A percentile compares a stretch with the other conserved stretches of the same genome.
Evolutionary conservation across 1,140 invertebrate genomes (phyloP).

Genomic region (Chymomyza costata): DNA sequence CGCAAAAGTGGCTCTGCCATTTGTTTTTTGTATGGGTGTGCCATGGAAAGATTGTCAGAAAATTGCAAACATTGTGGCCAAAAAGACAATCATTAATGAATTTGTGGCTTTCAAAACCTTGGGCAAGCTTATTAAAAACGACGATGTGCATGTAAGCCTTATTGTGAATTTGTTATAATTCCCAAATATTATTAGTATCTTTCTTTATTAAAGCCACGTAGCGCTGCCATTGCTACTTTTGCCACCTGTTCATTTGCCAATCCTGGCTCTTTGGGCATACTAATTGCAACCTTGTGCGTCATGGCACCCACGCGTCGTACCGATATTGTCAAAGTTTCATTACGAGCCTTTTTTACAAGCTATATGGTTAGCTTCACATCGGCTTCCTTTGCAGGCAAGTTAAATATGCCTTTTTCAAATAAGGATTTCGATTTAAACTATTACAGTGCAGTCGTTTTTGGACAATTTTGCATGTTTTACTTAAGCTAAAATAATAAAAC

Average conservation of each 20-base stretch:
- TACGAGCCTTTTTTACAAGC: conserved; percentile 32
- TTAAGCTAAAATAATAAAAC: too few relatives aligned
- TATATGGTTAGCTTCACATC: conserved; percentile 43
- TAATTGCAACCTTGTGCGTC: conserved; percentile 29
- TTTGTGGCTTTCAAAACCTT: conserved; percentile 90
- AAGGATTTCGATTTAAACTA: too few relatives aligned
- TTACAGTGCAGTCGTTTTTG: too few relatives aligned
- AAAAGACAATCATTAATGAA: conserved; percentile 93
- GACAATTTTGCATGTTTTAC: too few relatives aligned
- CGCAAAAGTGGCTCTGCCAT: conserved; percentile 87
- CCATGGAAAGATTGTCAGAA: conserved; percentile 84
- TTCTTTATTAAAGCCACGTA: conserved; percentile 77
- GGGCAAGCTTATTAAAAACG: conserved; percentile 79
- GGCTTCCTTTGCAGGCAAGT: conserved; percentile 34
- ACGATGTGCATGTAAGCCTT: conserved; percentile 79
- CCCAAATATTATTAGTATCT: conserved; percentile 2
- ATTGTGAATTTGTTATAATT: too few relatives aligned
- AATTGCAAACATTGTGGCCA: conserved; percentile 86
- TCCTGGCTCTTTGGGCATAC: conserved; percentile 36
- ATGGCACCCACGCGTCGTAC: conserved; percentile 26
- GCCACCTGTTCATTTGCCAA: conserved; percentile 86
- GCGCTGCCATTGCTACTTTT: conserved; percentile 90
- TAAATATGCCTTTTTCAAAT: not conserved
- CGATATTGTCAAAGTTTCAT: conserved; percentile 14
- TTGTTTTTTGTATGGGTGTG: conserved; percentile 84